Evolutionary conservation across 1,140 invertebrate genomes (phyloP).

Genomic region (Leptinotarsa defecta): DNA sequence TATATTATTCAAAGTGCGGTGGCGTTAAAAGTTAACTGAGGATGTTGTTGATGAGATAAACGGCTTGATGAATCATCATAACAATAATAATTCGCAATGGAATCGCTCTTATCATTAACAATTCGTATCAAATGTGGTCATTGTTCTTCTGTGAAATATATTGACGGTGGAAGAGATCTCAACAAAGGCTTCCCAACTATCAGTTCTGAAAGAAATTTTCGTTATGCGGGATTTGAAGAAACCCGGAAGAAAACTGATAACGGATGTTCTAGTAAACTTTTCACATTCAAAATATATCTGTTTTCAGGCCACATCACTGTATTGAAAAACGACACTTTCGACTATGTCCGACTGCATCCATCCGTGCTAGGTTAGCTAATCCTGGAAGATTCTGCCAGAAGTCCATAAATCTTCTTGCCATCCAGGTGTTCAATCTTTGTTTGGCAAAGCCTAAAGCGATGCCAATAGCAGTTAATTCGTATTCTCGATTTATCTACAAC

Average conservation of each 20-base stretch:
- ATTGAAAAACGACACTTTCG: too few relatives aligned
- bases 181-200: too few relatives aligned
- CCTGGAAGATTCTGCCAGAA: too few relatives aligned
- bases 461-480: too few relatives aligned
- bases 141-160: not conserved
- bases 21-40: not conserved
- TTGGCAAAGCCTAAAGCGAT: too few relatives aligned
- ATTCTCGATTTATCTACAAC: too few relatives aligned
- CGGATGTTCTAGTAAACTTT: not conserved
- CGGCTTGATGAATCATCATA: not conserved
- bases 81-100: not conserved
- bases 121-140: not conserved
- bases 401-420: too few relatives aligned
- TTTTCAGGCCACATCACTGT: too few relatives aligned
- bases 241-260: not conserved
- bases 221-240: not conserved
- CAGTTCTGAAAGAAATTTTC: not conserved
- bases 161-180: too few relatives aligned
- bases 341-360: too few relatives aligned
- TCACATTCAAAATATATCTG: not conserved
- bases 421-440: too few relatives aligned
- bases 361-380: too few relatives aligned
- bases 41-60: conserved; percentile 3
- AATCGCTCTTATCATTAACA: not conserved
- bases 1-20: not conserved